Percentiles rank a stretch among this genome's conserved stretches.
Conservation (phyloP, 2,888 invertebrate species). For the Macrosoma leucophasiata region DNA sequence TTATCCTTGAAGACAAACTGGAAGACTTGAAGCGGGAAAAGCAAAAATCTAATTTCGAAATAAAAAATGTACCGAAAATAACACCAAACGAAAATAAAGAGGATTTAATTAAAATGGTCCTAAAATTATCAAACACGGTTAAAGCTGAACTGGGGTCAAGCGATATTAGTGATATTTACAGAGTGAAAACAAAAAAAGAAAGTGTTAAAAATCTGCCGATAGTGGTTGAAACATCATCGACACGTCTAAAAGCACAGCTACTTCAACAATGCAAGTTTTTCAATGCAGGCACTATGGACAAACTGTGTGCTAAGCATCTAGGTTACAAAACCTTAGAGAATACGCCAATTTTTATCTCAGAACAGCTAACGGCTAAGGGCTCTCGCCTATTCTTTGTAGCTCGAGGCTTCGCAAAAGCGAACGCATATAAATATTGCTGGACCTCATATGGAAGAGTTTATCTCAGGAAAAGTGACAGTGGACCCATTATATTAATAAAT, state of each 20-base stretch:
- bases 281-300: too few relatives aligned
- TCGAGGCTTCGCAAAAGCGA: slow-evolving; percentile 8
- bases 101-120: slow-evolving; percentile 1
- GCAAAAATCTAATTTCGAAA: slow-evolving; percentile 3
- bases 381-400: slow-evolving; percentile 8
- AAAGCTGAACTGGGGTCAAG: too few relatives aligned
- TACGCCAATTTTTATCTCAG: slow-evolving; percentile 9
- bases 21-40: slow-evolving; percentile 3
- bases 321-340: too few relatives aligned
- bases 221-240: too few relatives aligned
- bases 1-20: slow-evolving; percentile 3
- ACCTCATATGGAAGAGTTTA: slow-evolving; percentile 7
- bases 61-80: slow-evolving; percentile 8
- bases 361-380: slow-evolving; percentile 5
- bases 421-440: slow-evolving; percentile 13
- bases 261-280: too few relatives aligned
- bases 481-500: background rate
- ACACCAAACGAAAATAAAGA: slow-evolving; percentile 5
- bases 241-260: too few relatives aligned
- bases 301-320: too few relatives aligned
- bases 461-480: slow-evolving; percentile 4
- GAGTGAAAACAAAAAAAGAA: too few relatives aligned
- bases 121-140: too few relatives aligned
- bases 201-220: too few relatives aligned
- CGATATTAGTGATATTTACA: too few relatives aligned